phyloP scores from a whole-genome alignment of 1,140 invertebrate species.

The Sycophaga agraensis region DNA sequence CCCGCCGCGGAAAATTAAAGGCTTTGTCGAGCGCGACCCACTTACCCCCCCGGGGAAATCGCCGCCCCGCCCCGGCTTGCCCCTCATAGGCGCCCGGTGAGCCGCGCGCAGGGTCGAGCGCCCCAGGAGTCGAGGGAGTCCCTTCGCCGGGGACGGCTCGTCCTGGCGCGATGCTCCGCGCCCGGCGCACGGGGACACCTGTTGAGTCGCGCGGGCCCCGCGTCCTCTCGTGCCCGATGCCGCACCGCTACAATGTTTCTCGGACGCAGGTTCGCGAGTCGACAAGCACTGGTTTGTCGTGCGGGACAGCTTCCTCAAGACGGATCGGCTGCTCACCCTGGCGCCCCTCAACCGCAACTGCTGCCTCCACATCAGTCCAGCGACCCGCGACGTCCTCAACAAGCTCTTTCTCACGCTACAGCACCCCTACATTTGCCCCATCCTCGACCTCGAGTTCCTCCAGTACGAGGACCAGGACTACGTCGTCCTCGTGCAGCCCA shows the following conservation, averaged over 20 bases:
- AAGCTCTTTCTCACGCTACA: slow-evolving; percentile 83
- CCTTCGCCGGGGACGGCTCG: too few species aligned
- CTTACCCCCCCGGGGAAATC: too few species aligned
- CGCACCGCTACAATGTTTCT: background rate
- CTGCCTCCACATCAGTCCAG: slow-evolving; percentile 53
- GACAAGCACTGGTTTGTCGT: slow-evolving; percentile 90
- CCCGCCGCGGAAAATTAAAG: too few species aligned
- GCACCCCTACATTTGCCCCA: slow-evolving; percentile 89
- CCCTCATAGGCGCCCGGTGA: too few species aligned
- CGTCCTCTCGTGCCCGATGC: background rate
- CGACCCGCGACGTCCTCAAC: slow-evolving; percentile 68
- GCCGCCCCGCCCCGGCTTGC: too few species aligned
- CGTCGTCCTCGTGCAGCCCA: slow-evolving; percentile 76
- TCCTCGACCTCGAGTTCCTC: slow-evolving; percentile 76
- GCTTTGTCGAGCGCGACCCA: too few species aligned
- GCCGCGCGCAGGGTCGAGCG: background rate
- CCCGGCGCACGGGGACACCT: background rate
- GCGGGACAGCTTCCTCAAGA: slow-evolving; percentile 75
- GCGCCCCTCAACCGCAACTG: slow-evolving; percentile 67
- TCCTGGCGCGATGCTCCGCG: too few species aligned
- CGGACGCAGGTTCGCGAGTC: slow-evolving; percentile 74
- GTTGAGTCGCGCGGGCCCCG: background rate
- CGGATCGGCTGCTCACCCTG: slow-evolving; percentile 80
- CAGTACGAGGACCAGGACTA: slow-evolving; percentile 61
- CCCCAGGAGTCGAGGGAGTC: too few species aligned